Conservation (phyloP, 1,140 invertebrate species). For the Drepana arcuata region DNA sequence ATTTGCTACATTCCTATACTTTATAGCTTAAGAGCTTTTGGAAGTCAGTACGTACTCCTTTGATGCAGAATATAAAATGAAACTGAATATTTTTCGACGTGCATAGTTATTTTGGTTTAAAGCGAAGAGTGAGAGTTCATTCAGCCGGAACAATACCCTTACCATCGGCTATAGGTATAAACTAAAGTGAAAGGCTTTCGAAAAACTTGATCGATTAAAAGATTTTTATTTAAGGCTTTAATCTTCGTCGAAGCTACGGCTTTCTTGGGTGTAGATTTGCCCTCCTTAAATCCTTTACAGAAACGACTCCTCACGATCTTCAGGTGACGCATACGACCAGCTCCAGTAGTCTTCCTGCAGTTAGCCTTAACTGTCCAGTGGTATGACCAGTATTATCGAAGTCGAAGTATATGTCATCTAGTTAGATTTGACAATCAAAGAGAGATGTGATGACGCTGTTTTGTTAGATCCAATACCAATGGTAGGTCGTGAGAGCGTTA, state of each 20-base stretch:
- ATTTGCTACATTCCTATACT: no score
- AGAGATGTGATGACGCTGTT: no score
- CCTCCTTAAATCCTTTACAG: slow-evolving; percentile 83
- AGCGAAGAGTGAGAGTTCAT: slow-evolving; percentile 19
- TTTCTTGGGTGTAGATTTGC: slow-evolving; percentile 74
- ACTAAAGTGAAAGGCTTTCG: no score
- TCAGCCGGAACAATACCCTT: slow-evolving; percentile 19
- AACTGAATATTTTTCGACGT: slow-evolving; percentile 3
- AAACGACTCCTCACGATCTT: slow-evolving; percentile 93
- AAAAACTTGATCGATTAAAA: no score
- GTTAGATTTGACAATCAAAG: no score
- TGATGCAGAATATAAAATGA: slow-evolving; percentile 7
- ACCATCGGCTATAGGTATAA: slow-evolving; percentile 12
- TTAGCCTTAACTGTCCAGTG: slow-evolving; percentile 99
- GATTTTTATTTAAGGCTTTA: slow-evolving; percentile 35
- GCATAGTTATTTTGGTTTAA: slow-evolving; percentile 16
- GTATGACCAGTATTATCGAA: no score
- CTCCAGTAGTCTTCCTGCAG: slow-evolving; percentile 98
- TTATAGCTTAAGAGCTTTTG: no score
- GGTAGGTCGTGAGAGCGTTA: no score
- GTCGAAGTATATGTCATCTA: no score
- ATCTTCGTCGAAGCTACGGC: slow-evolving; percentile 59
- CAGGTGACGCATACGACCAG: slow-evolving; percentile 95
- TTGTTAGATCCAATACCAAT: no score
- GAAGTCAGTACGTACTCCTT: no score